Conservation (phyloP, 2,888 invertebrate genomes). For the Octonoba sinensis region DNA sequence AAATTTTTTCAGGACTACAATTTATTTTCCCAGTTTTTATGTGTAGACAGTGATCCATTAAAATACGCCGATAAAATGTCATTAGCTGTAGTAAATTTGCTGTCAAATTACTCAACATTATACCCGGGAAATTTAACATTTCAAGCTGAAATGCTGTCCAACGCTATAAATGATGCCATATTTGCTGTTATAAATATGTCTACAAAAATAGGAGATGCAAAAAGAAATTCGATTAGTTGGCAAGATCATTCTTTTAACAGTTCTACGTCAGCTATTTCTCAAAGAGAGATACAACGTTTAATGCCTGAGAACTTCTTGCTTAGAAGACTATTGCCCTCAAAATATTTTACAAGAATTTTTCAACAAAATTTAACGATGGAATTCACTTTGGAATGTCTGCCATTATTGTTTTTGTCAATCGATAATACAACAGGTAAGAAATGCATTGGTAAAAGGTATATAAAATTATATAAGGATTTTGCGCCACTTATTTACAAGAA, state of each 20-base stretch:
- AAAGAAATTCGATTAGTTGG: too few species aligned
- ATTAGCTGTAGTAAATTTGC: slow-evolving; percentile 28
- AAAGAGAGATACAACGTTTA: too few species aligned
- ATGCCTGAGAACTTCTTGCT: too few species aligned
- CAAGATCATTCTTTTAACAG: too few species aligned
- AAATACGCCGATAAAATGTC: slow-evolving; percentile 23
- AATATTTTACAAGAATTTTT: slow-evolving; percentile 27
- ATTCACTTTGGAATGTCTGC: slow-evolving; percentile 28
- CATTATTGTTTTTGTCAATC: slow-evolving; percentile 11
- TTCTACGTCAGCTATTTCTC: too few species aligned
- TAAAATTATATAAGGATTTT: slow-evolving; percentile 24
- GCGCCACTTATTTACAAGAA: slow-evolving; percentile 8
- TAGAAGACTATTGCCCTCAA: slow-evolving; percentile 23
- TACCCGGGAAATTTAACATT: slow-evolving; percentile 19
- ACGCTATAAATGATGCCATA: slow-evolving; percentile 41
- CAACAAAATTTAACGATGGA: slow-evolving; percentile 18
- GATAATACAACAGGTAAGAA: slow-evolving; percentile 28
- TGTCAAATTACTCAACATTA: slow-evolving; percentile 26
- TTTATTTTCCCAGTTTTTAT: slow-evolving; percentile 6
- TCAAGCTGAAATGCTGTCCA: slow-evolving; percentile 40
- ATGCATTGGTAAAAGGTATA: slow-evolving; percentile 26
- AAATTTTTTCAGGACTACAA: slow-evolving; percentile 29
- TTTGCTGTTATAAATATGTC: background rate
- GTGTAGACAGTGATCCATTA: slow-evolving; percentile 5
- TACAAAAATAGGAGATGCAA: too few species aligned